Percentiles rank a stretch among this genome's conserved stretches.
Conservation (phyloP, 2,888 invertebrate genomes). For the Sarcophaga carnaria region DNA sequence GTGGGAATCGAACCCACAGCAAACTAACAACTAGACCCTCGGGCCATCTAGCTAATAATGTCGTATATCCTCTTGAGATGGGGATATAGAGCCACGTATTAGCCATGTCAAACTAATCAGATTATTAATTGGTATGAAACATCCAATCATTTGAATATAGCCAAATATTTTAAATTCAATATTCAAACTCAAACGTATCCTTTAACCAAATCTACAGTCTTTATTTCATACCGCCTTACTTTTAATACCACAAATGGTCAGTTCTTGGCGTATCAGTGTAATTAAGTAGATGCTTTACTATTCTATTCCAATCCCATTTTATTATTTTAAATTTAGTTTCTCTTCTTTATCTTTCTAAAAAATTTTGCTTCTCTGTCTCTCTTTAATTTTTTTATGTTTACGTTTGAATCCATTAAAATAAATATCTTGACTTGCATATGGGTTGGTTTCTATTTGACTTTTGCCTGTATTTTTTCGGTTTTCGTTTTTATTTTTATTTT, state of each 20-base stretch:
- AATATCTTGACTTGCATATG: constrained; percentile 43
- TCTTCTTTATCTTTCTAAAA: neutral
- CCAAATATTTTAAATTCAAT: no score
- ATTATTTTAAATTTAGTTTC: neutral
- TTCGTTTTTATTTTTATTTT: neutral
- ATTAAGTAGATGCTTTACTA: constrained; percentile 26
- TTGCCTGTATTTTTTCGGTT: neutral
- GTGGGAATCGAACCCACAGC: no score
- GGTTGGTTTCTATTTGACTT: constrained; percentile 28
- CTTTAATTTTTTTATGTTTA: constrained; percentile 19
- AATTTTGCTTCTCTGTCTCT: constrained; percentile 1
- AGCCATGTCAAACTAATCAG: no score
- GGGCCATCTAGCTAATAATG: no score
- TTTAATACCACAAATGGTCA: constrained; percentile 31
- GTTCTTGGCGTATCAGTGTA: constrained; percentile 9
- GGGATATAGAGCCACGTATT: no score
- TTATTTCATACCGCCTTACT: neutral
- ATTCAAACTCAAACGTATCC: neutral
- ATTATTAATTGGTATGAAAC: no score
- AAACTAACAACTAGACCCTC: no score
- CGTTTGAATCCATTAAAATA: constrained; percentile 52
- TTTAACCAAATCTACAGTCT: neutral
- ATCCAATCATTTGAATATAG: no score
- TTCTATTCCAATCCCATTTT: constrained; percentile 19
- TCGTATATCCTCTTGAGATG: no score